Evolutionary conservation across 2,888 invertebrate species (phyloP).

Genomic region (Drosophila subquinaria): DNA sequence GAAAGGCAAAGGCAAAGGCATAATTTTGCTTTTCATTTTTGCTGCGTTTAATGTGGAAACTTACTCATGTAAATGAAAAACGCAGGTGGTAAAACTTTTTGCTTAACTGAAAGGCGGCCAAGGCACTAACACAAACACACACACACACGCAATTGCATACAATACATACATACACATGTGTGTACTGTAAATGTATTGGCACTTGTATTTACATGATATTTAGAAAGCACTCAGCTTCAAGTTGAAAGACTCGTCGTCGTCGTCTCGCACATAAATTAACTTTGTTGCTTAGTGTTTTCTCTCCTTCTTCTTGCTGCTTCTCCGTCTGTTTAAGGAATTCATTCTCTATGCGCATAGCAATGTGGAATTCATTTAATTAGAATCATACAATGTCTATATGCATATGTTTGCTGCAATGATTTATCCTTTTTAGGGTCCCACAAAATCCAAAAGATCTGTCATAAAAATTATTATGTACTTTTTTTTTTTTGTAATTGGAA

Average conservation of each 20-base stretch:
- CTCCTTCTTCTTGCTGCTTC: not conserved
- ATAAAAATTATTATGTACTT: slow-evolving; percentile 31
- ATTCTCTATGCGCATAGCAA: slow-evolving; percentile 57
- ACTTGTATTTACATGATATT: slow-evolving; percentile 64
- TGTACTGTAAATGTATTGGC: slow-evolving; percentile 52
- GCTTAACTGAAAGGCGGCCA: slow-evolving; percentile 50
- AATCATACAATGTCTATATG: slow-evolving; percentile 32
- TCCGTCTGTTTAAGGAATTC: slow-evolving; percentile 7
- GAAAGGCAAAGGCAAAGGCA: slow-evolving; percentile 42
- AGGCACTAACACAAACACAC: slow-evolving; percentile 23
- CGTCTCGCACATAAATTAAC: slow-evolving; percentile 64
- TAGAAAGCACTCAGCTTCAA: slow-evolving; percentile 52
- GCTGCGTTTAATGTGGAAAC: slow-evolving; percentile 71
- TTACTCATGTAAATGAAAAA: slow-evolving; percentile 80
- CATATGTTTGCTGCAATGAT: slow-evolving; percentile 13
- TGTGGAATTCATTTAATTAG: slow-evolving; percentile 57
- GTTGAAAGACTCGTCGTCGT: slow-evolving; percentile 15
- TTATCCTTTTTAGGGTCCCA: slow-evolving; percentile 22
- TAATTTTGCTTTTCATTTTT: slow-evolving; percentile 69
- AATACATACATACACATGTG: slow-evolving; percentile 8
- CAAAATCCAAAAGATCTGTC: slow-evolving; percentile 15
- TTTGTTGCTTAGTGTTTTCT: slow-evolving; percentile 32
- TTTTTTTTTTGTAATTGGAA: slow-evolving; percentile 44
- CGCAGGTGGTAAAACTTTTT: slow-evolving; percentile 69
- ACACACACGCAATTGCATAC: slow-evolving; percentile 1